Evolutionary conservation across 2,888 invertebrate genomes (phyloP), one percentile per base, ranked within the genome.

Genomic region (Gymnocheta viridis): DNA sequence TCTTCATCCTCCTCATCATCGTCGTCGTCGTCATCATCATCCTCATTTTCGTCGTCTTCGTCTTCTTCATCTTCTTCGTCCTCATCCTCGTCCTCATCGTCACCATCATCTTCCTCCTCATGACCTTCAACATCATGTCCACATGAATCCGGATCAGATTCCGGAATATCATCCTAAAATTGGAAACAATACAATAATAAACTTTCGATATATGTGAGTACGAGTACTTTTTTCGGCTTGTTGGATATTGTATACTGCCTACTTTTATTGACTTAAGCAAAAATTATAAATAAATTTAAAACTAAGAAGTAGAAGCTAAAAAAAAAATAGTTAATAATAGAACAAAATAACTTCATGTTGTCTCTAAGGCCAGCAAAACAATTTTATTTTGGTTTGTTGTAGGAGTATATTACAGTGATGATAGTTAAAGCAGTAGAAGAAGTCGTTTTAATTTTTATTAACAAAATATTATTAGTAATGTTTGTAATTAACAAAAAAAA

Each of bases 31-130:
- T 90, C 89, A 41, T 90, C 89, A 19, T 89, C 88, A 41, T 89
- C 89, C 32, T 90, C 89, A 54, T 90, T 88, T 3, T 87, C 90
- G 85, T 89, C 89, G 29, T 87, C 89, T 69, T 90, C 88, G 84
- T 92, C 92, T 62, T 91, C 91, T 78, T 92, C 92, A 35, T 92
- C 92, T 51, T 92, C 92, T n/a, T 92, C 92, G 62, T 92, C 92
- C 29, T 92, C 92, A 41, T 92, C 92, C 54, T 92, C 91, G 17
- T 91, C 92, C 58, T 91, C 92, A 67, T 91, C 91, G 73, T 92
- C 92, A 76, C 92, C 92, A 77, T 91, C 92, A 22, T 92, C 92
- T 24, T 91, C 92, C 70, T 92, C 91, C n/a, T 92, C 91, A 78
- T 91, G 91, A 1, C 91, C 90, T 62, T 91, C 91, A 10, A 87